phyloP scores from a whole-genome alignment of 2,797 vertebrate species.

The Sebastes ruberrimus region DNA sequence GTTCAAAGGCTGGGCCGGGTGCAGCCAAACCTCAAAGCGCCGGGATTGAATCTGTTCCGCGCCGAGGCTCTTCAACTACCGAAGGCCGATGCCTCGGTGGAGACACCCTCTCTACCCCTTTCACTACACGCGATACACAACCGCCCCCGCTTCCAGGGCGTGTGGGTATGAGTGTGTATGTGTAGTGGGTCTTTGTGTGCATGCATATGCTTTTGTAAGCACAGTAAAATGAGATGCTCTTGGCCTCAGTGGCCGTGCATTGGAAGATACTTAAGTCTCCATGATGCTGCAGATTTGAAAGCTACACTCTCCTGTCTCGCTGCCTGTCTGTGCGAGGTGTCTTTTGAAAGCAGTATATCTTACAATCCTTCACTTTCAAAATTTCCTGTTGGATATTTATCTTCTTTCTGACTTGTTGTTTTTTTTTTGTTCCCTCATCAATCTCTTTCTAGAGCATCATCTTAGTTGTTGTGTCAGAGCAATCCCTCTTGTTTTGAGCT shows the following conservation, averaged over 20 bases:
- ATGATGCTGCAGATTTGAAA: conserved; percentile 44
- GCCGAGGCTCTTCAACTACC: conserved; percentile 60
- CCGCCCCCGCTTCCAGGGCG: neutral
- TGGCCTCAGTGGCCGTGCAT: conserved; percentile 13
- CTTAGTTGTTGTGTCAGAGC: neutral
- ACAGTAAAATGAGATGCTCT: conserved; percentile 26
- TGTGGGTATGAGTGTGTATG: conserved; percentile 20
- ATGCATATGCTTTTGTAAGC: conserved; percentile 38
- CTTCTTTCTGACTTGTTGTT: neutral
- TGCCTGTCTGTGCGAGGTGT: neutral
- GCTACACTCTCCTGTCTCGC: neutral
- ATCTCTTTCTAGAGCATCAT: neutral
- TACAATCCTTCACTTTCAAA: neutral
- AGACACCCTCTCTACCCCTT: conserved; percentile 43
- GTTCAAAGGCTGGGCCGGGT: conserved; percentile 70
- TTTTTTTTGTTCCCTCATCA: conserved; percentile 3
- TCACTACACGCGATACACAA: conserved; percentile 44
- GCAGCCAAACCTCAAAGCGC: conserved; percentile 71
- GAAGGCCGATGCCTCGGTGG: conserved; percentile 50
- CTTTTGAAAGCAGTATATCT: neutral
- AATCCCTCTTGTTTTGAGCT: conserved; percentile 16
- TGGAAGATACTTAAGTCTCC: conserved; percentile 23
- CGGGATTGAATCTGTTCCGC: conserved; percentile 67
- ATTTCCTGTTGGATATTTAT: neutral
- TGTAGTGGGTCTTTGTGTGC: conserved; percentile 7